Conservation (phyloP, 2,797 vertebrate species). For the Chrysocyon brachyurus region DNA sequence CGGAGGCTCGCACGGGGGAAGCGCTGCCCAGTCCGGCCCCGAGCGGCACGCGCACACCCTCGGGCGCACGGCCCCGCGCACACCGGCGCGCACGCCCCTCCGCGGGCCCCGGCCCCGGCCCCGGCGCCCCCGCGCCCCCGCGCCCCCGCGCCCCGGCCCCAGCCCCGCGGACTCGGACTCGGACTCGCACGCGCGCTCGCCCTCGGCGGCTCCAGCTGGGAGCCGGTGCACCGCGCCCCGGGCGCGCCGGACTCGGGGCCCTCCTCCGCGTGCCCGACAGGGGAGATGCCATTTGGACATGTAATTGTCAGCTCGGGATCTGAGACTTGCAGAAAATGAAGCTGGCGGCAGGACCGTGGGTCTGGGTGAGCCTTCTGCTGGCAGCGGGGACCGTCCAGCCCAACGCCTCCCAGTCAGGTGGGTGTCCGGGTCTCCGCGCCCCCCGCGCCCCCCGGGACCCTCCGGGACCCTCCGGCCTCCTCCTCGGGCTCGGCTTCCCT, state of each 20-base stretch:
- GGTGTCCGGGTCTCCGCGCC: background rate
- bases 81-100: background rate
- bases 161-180: background rate
- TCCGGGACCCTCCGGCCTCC: background rate
- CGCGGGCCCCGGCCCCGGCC: background rate
- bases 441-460: no score
- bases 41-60: slow-evolving; percentile 41
- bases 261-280: slow-evolving; percentile 57
- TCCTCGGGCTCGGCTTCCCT: background rate
- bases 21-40: slow-evolving; percentile 56
- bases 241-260: slow-evolving; percentile 52
- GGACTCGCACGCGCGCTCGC: background rate
- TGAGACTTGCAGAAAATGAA: slow-evolving; percentile 81
- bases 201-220: background rate
- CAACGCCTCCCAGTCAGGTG: slow-evolving; percentile 85
- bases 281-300: slow-evolving; percentile 85
- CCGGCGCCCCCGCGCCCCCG: background rate
- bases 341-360: slow-evolving; percentile 79
- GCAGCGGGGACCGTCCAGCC: slow-evolving; percentile 81
- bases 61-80: slow-evolving; percentile 35
- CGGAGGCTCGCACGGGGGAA: slow-evolving; percentile 39
- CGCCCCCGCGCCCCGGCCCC: background rate
- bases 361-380: slow-evolving; percentile 84
- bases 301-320: slow-evolving; percentile 79
- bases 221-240: slow-evolving; percentile 16